Evolutionary conservation across 1,140 invertebrate genomes (phyloP).

Genomic region (Anthonomus grandis): DNA sequence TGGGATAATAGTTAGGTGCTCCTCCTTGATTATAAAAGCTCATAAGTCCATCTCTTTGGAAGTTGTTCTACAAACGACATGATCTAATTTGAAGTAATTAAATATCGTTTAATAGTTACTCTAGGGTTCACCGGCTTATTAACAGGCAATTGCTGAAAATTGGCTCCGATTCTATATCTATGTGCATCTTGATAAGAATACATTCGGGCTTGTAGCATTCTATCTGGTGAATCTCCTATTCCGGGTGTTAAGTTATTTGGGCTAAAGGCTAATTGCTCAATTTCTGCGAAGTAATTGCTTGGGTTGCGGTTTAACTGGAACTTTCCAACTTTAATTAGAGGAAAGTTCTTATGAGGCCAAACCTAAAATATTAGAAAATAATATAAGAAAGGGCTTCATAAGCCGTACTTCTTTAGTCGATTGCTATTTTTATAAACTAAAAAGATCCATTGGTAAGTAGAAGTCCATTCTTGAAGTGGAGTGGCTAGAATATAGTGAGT

Average conservation of each 20-base stretch:
- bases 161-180: conserved; percentile 80
- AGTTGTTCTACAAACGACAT: conserved; percentile 57
- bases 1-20: conserved; percentile 86
- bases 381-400: no score
- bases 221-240: conserved; percentile 92
- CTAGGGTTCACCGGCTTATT: conserved; percentile 76
- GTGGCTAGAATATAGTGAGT: no score
- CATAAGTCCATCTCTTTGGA: conserved; percentile 77
- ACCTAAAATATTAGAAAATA: no score
- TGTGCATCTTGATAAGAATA: conserved; percentile 96
- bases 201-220: conserved; percentile 91
- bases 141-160: conserved; percentile 91
- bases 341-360: conserved; percentile 89
- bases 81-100: no score
- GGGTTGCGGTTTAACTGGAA: conserved; percentile 87
- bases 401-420: no score
- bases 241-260: conserved; percentile 89
- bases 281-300: conserved; percentile 89
- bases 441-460: no score
- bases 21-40: conserved; percentile 59
- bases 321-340: conserved; percentile 88
- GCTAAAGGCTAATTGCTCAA: conserved; percentile 93
- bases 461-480: no score
- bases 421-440: no score
- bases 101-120: conserved; percentile 10